Conservation (phyloP, 2,888 invertebrate genomes). For the Pollenia amentaria region DNA sequence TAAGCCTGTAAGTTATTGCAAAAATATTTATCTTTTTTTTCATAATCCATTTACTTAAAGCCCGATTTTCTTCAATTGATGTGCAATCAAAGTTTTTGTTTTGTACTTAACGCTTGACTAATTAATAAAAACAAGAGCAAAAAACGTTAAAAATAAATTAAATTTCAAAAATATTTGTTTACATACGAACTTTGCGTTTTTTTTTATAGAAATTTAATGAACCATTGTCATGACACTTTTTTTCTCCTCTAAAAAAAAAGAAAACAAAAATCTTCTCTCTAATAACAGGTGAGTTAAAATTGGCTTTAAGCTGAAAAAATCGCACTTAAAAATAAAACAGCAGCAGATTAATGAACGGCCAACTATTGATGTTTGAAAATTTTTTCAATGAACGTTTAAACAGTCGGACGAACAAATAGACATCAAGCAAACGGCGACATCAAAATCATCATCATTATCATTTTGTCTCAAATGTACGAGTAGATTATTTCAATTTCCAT, state of each 20-base stretch:
- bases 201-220: conserved; percentile 70
- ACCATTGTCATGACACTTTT: conserved; percentile 68
- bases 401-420: background rate
- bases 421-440: conserved; percentile 27
- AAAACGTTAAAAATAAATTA: conserved; percentile 10
- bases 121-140: conserved; percentile 25
- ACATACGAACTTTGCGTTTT: conserved; percentile 12
- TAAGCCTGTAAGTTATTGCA: background rate
- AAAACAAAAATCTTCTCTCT: conserved; percentile 16
- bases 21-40: conserved; percentile 23
- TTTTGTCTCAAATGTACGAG: conserved; percentile 1
- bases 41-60: conserved; percentile 21
- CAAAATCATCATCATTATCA: conserved; percentile 21
- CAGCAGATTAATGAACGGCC: conserved; percentile 6
- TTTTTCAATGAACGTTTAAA: conserved; percentile 36
- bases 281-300: conserved; percentile 24
- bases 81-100: conserved; percentile 22
- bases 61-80: background rate
- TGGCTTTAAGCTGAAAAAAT: conserved; percentile 14
- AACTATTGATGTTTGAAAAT: conserved; percentile 40
- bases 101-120: conserved; percentile 59
- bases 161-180: conserved; percentile 41
- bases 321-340: conserved; percentile 11
- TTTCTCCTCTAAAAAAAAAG: conserved; percentile 24
- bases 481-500: conserved; percentile 27